Conservation (phyloP, 2,797 vertebrate genomes). For the Thaleichthys pacificus region DNA sequence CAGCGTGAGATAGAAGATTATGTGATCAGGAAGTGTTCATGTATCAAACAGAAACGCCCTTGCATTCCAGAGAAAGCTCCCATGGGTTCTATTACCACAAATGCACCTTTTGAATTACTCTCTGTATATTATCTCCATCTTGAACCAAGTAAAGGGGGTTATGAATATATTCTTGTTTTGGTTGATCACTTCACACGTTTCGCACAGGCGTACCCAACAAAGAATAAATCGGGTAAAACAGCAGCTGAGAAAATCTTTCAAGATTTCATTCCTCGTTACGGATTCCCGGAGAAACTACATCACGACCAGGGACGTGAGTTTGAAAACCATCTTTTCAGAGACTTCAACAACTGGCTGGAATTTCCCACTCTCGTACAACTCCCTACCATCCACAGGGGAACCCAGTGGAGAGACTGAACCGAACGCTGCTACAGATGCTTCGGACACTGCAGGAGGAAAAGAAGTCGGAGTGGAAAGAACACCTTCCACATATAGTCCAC, state of each 20-base stretch:
- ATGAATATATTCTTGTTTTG: constrained; percentile 20
- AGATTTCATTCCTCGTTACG: constrained; percentile 22
- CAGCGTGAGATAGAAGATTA: too few species aligned
- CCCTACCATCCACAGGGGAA: constrained; percentile 18
- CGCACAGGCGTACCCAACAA: constrained; percentile 1
- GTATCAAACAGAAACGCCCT: too few species aligned
- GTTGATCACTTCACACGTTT: constrained; percentile 19
- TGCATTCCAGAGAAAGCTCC: too few species aligned
- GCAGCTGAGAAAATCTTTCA: constrained; percentile 16
- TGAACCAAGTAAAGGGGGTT: constrained; percentile 9
- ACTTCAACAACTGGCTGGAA: constrained; percentile 24
- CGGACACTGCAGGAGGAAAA: constrained; percentile 7
- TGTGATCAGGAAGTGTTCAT: too few species aligned
- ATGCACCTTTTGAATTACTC: too few species aligned
- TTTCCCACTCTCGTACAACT: constrained; percentile 18
- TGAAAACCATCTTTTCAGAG: constrained; percentile 21
- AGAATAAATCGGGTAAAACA: neutral
- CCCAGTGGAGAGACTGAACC: neutral
- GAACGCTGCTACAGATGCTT: neutral
- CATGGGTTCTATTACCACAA: too few species aligned
- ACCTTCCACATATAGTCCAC: constrained; percentile 3
- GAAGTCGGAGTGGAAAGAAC: constrained; percentile 14
- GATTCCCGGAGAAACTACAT: constrained; percentile 14
- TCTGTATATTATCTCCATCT: constrained; percentile 23
- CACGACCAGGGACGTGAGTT: constrained; percentile 22